Evolutionary conservation across 2,113 vertebrate genomes (phyloP).

Genomic region (Tichodroma muraria): DNA sequence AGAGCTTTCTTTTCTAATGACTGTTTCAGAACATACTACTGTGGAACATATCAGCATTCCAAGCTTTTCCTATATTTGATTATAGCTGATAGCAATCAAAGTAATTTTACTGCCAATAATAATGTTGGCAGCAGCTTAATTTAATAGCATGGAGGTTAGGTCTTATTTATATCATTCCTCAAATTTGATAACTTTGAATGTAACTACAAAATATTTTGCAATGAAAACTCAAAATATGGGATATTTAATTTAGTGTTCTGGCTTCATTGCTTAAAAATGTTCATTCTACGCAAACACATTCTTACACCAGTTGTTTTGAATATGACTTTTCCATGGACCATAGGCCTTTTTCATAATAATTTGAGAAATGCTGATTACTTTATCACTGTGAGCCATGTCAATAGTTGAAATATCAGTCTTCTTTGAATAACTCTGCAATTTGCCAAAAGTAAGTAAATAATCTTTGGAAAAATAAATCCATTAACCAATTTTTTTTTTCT

Average conservation of each 20-base stretch:
- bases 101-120: slow-evolving; percentile 75
- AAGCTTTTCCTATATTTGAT: slow-evolving; percentile 75
- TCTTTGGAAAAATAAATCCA: background rate
- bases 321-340: background rate
- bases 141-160: slow-evolving; percentile 58
- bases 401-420: background rate
- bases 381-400: background rate
- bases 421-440: background rate
- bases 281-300: background rate
- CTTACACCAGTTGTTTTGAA: background rate
- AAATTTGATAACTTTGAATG: slow-evolving; percentile 3
- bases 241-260: background rate
- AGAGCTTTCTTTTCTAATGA: slow-evolving; percentile 24
- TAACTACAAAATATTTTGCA: background rate
- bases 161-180: slow-evolving; percentile 65
- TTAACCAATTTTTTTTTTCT: background rate
- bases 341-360: background rate
- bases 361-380: background rate
- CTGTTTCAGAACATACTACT: slow-evolving; percentile 20
- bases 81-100: slow-evolving; percentile 77
- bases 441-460: background rate
- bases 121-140: slow-evolving; percentile 52
- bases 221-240: background rate
- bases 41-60: slow-evolving; percentile 57
- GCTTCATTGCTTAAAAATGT: background rate